These are phyloP conservation scores for Theropithecus gelada DNA, from an alignment of 2,113 vertebrate genomes.

Conservation along the genomic window DNA sequence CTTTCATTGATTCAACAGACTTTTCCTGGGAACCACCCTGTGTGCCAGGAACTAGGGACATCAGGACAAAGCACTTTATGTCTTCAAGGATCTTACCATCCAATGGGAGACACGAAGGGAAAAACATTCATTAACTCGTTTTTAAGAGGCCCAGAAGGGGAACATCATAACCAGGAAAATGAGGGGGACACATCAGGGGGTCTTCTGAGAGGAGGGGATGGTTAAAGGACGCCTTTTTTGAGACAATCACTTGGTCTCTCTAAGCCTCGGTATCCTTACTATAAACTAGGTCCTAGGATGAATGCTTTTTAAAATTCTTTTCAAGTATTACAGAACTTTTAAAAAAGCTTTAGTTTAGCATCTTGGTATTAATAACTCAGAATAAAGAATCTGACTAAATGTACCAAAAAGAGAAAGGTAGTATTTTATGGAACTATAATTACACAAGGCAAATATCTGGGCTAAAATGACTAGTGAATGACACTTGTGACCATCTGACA, in stretches of 20 bases:
- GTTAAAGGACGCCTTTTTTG: rapidly evolving
- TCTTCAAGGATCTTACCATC: background rate
- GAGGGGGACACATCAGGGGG: rapidly evolving
- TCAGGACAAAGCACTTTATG: background rate
- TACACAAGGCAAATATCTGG: background rate
- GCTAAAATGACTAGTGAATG: background rate
- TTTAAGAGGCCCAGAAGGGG: too few species aligned
- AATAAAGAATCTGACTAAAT: background rate
- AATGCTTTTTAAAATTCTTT: background rate
- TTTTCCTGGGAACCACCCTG: background rate
- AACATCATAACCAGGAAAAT: background rate
- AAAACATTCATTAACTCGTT: rapidly evolving
- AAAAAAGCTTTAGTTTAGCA: background rate
- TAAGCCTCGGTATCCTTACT: background rate
- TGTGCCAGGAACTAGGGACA: background rate
- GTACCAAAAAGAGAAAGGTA: too few species aligned
- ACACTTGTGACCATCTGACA: background rate
- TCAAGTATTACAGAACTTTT: background rate
- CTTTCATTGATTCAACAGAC: rapidly evolving
- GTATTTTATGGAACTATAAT: background rate
- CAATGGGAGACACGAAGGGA: rapidly evolving
- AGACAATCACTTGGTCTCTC: background rate
- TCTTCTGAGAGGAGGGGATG: background rate
- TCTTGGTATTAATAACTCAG: too few species aligned
- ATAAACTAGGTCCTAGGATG: background rate